Evolutionary conservation across 2,888 invertebrate species (phyloP), one percentile per base, ranked within the genome.

Genomic region (Dolomedes plantarius): DNA sequence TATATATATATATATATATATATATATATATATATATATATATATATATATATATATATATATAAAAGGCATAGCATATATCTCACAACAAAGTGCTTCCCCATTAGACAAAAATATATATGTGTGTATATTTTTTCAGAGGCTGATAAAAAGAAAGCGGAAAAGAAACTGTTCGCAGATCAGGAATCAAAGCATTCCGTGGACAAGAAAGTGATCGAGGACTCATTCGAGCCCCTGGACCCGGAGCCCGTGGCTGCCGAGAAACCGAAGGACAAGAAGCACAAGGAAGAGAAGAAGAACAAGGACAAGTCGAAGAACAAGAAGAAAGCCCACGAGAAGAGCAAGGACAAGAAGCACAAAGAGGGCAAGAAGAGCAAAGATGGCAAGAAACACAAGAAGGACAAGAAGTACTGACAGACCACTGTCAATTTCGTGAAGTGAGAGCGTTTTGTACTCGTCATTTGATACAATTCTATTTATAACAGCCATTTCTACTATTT

Each of bases 151-250:
- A 68, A 75, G 6, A 79, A 79, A 19, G n/a, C 27, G 7, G 79
- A 79, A 5, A 73, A 67, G 28, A 81, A 81, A 50, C 56, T 81
- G 5, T 81, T 81, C 27, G 36, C 74, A 3, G 81, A 81, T 0
- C 78, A 78, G 29, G 73, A 80, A 29, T 56, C 68, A 23, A 75
- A 56, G 31, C 74, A 69, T 36, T 50, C 67, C 2, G 41, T 68
- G 0, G 74, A 68, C 6, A 81, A 75, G 62, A 81, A 81, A 41
- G 81, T 81, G 39, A 81, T 81, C 19, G 81, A 81, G 62, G 81
- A 81, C 41, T 81, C 81, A 3, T 81, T 81, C 31, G 81, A 81
- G 41, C 81, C 74, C 11, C 69, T 81, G 28, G 69, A 56, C 19
- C 74, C 81, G 23, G 36, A 73, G 1, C 65, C 64, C 6, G 36